Percentiles rank a stretch among this genome's conserved stretches.
Evolutionary conservation across 2,113 vertebrate species (phyloP).

Genomic region (Ovibos moschatus): DNA sequence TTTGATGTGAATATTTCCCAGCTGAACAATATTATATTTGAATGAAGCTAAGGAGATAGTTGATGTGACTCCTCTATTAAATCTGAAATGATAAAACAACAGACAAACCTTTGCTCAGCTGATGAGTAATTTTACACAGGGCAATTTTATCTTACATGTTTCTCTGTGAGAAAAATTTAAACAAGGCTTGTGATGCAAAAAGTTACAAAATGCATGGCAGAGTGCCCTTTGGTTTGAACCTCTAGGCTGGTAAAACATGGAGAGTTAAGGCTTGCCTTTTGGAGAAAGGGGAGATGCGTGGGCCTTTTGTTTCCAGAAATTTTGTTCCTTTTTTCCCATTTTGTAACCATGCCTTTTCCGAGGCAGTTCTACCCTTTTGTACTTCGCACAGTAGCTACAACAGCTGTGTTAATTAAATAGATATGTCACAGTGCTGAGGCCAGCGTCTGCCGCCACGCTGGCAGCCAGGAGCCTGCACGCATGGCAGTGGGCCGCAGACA

Average conservation of each 20-base stretch:
- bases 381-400: slow-evolving; percentile 70
- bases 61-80: background rate
- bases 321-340: slow-evolving; percentile 36
- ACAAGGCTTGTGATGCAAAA: background rate
- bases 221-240: background rate
- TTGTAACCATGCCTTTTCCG: slow-evolving; percentile 63
- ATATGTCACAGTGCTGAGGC: slow-evolving; percentile 79
- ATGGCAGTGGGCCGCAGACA: background rate
- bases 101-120: background rate
- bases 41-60: background rate
- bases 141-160: background rate
- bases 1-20: slow-evolving; percentile 28
- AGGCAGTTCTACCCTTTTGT: slow-evolving; percentile 38
- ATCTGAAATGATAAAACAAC: background rate
- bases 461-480: slow-evolving; percentile 68
- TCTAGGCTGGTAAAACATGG: background rate
- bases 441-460: slow-evolving; percentile 68
- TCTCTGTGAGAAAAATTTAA: background rate
- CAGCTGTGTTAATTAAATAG: slow-evolving; percentile 85
- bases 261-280: background rate
- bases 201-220: background rate
- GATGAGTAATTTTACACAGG: background rate
- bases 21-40: background rate
- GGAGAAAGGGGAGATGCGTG: background rate
- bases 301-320: slow-evolving; percentile 55